These are phyloP conservation scores for Cricetomys ansorgei DNA, from an alignment of 2,113 vertebrate genomes.

Conservation along the genomic window DNA sequence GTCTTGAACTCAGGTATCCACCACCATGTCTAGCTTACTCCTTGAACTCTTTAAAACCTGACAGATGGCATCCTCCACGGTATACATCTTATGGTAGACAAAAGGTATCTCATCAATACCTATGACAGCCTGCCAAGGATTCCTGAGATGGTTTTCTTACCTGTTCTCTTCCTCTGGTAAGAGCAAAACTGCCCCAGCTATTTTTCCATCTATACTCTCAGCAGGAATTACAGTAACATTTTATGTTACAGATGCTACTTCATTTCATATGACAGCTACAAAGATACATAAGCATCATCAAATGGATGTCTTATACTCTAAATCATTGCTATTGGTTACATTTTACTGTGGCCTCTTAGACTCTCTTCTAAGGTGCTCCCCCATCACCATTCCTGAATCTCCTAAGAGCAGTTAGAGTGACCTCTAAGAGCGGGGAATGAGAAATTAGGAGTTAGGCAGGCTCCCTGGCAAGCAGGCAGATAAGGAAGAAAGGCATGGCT, in stretches of 20 bases:
- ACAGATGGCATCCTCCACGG: background rate
- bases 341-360: background rate
- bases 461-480: background rate
- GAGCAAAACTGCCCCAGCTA: background rate
- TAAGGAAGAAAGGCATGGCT: background rate
- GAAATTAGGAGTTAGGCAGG: background rate
- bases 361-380: background rate
- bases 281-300: background rate
- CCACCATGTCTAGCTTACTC: background rate
- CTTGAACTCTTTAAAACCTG: background rate
- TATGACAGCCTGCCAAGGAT: background rate
- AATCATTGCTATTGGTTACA: background rate
- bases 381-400: background rate
- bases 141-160: background rate
- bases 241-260: background rate
- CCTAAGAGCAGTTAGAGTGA: background rate
- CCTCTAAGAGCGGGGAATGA: background rate
- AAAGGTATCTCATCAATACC: background rate
- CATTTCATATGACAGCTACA: background rate
- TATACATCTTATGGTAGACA: background rate
- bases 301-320: background rate
- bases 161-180: background rate
- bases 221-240: background rate
- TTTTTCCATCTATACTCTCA: background rate
- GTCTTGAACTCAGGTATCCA: background rate